A percentile compares a stretch with the other conserved stretches of the same genome.
Conservation (phyloP, 2,797 vertebrate genomes). For the Simalia tracyae region DNA sequence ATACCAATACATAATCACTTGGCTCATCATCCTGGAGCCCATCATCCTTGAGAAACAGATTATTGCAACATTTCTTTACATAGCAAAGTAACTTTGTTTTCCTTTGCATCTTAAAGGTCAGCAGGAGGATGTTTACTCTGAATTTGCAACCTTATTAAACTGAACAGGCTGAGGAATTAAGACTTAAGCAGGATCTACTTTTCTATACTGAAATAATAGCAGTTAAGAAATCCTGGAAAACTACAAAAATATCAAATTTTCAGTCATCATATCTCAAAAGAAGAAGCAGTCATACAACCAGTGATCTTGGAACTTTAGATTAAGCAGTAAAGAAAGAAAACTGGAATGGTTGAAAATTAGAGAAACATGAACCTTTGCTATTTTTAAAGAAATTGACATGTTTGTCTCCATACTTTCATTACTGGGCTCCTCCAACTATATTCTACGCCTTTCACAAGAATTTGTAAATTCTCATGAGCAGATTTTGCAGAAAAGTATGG, state of each 20-base stretch:
- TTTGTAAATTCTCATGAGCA: background rate
- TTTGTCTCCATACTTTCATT: background rate
- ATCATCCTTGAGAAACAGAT: background rate
- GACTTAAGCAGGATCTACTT: constrained; percentile 11
- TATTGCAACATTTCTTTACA: background rate
- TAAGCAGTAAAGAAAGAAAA: background rate
- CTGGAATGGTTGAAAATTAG: background rate
- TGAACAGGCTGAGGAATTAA: accelerated
- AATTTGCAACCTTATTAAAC: background rate
- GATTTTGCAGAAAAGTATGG: background rate
- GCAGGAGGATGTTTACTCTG: background rate
- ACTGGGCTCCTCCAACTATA: background rate
- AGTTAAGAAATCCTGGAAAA: accelerated
- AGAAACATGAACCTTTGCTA: background rate
- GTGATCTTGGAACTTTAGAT: background rate
- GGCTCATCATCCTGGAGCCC: background rate
- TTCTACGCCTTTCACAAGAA: background rate
- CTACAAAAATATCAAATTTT: background rate
- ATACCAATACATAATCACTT: background rate
- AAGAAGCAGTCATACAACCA: background rate
- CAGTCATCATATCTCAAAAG: background rate
- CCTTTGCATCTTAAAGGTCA: background rate
- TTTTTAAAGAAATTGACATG: background rate
- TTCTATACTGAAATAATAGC: background rate
- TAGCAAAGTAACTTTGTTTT: background rate